These are phyloP conservation scores for Macrostomum cliftonense DNA, from an alignment of 2,888 invertebrate species.

Conservation along the genomic window DNA sequence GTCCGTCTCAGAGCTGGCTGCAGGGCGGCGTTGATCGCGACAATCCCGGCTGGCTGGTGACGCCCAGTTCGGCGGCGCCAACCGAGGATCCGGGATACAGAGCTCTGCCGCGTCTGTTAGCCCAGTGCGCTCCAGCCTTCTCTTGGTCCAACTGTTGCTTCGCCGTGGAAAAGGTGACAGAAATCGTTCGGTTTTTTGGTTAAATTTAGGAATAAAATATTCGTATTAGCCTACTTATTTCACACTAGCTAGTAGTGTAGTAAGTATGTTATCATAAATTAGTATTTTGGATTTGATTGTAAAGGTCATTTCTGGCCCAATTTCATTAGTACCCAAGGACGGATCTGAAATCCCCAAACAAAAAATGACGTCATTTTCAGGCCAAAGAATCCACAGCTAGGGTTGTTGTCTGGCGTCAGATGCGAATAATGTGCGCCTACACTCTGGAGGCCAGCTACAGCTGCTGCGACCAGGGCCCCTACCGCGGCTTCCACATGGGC, in stretches of 20 bases:
- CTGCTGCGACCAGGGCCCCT: constrained; percentile 58
- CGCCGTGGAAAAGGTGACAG: constrained; percentile 46
- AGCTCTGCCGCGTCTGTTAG: constrained; percentile 52
- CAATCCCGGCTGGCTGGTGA: neutral
- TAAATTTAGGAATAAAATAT: no score
- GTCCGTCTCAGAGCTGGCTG: constrained; percentile 34
- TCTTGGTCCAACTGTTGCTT: constrained; percentile 55
- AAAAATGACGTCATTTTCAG: constrained; percentile 29
- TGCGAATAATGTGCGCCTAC: constrained; percentile 55
- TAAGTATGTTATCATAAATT: no score
- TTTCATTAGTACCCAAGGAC: no score
- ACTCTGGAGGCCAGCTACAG: constrained; percentile 72
- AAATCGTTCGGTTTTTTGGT: no score
- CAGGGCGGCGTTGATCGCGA: constrained; percentile 21
- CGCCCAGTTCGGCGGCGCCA: no score
- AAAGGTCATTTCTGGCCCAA: no score
- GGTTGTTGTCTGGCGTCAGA: constrained; percentile 65
- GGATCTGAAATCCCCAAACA: no score
- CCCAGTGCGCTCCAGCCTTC: constrained; percentile 52
- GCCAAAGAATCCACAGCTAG: constrained; percentile 63
- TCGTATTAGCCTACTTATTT: no score
- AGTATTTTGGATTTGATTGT: no score
- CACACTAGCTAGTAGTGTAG: no score
- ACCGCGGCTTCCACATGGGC: constrained; percentile 32
- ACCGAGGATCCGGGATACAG: no score